These are phyloP conservation scores for Microctonus brassicae DNA, from an alignment of 2,888 invertebrate genomes.

Conservation along the genomic window DNA sequence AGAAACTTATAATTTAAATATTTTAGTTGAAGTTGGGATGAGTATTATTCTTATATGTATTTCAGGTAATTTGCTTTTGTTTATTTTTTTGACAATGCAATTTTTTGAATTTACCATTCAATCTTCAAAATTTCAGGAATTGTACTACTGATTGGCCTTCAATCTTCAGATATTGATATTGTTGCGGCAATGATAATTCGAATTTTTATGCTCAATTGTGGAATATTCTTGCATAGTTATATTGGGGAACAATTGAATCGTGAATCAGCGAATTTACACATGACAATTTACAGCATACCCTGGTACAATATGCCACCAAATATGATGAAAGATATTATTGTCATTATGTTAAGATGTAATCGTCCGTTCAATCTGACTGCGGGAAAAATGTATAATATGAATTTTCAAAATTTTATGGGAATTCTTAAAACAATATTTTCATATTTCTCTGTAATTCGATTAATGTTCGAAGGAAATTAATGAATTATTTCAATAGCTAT, in stretches of 20 bases:
- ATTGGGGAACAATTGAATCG: constrained; percentile 32
- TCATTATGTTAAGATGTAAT: constrained; percentile 24
- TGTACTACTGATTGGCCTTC: constrained; percentile 29
- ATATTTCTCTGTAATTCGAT: too few relatives aligned
- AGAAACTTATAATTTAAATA: background rate
- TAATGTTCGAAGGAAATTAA: too few relatives aligned
- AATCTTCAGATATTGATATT: constrained; percentile 10
- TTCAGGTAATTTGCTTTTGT: constrained; percentile 8
- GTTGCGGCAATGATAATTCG: constrained; percentile 20
- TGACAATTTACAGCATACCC: constrained; percentile 22
- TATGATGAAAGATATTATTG: constrained; percentile 5
- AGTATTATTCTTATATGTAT: background rate
- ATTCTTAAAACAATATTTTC: constrained; percentile 28
- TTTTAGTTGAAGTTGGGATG: background rate
- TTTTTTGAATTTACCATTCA: background rate
- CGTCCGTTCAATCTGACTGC: constrained; percentile 24
- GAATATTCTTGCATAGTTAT: constrained; percentile 37
- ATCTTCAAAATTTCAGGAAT: background rate
- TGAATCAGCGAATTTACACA: constrained; percentile 20
- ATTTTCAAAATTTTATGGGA: constrained; percentile 21
- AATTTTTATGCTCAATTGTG: constrained; percentile 18
- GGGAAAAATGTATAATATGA: constrained; percentile 29
- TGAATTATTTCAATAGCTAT: too few relatives aligned
- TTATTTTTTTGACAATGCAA: background rate
- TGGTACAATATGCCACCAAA: constrained; percentile 32